Evolutionary conservation across 2,113 vertebrate species (phyloP).

Genomic region (Datnioides undecimradiatus): DNA sequence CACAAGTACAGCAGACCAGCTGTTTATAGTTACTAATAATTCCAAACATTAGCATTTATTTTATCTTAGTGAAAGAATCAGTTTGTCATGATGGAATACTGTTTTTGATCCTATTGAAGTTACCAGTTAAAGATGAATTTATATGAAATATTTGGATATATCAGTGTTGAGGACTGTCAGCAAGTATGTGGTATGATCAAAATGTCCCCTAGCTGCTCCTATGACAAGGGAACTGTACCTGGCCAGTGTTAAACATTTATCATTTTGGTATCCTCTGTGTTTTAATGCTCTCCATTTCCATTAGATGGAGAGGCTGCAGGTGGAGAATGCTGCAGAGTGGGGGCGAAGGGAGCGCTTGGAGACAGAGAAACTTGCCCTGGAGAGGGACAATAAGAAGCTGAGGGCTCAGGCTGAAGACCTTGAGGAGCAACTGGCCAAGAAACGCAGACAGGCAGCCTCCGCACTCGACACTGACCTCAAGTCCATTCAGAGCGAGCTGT

Average conservation of each 20-base stretch:
- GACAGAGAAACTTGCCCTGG: slow-evolving; percentile 95
- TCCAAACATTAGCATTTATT: too few relatives aligned
- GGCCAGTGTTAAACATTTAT: background rate
- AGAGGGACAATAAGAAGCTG: slow-evolving; percentile 98
- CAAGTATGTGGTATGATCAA: too few relatives aligned
- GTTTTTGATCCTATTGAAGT: too few relatives aligned
- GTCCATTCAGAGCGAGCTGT: slow-evolving; percentile 93
- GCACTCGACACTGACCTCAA: slow-evolving; percentile 94
- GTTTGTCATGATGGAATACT: too few relatives aligned
- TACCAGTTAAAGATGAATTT: too few relatives aligned
- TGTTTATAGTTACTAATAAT: too few relatives aligned
- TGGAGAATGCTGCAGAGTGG: slow-evolving; percentile 96
- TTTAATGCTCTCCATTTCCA: background rate
- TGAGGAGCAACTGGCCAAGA: slow-evolving; percentile 93
- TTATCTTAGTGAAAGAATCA: too few relatives aligned
- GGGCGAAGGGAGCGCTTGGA: slow-evolving; percentile 94
- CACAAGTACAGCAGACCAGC: background rate
- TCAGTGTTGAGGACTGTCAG: too few relatives aligned
- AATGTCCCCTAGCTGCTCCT: too few relatives aligned
- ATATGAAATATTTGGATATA: too few relatives aligned
- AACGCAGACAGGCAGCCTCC: slow-evolving; percentile 91
- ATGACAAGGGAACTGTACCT: too few relatives aligned
- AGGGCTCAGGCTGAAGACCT: slow-evolving; percentile 93
- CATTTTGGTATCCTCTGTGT: background rate
- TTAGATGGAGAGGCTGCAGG: slow-evolving; percentile 97